Evolutionary conservation across 1,140 invertebrate species (phyloP), one percentile per base, ranked within the genome.

Genomic region (Helicoverpa armigera): DNA sequence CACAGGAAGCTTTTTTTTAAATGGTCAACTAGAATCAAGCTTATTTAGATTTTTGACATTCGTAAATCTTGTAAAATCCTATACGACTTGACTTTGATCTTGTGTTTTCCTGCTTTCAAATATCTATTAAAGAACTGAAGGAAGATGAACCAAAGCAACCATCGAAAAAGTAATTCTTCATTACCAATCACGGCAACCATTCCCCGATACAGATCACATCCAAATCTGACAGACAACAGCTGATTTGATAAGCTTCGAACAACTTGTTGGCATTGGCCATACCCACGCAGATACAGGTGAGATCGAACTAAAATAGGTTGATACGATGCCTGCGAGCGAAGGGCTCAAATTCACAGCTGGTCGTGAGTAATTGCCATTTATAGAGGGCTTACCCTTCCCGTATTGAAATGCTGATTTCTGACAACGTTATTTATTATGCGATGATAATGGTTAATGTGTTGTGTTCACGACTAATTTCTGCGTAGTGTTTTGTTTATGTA

Each of bases 271-370:
- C 43, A 18, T 23, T 67, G 63, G 63, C 50, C 43, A 50, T 67
- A n/a, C 63, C 63, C 43, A 65, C 63, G 43, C 16, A 67, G 63
- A 18, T 67, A 67, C 63, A 67, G 63, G 63, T 65, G 63, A 10
- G 58, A 18, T 29, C 56, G 43, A 9, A 50, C 43, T 67, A 67
- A 67, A 50, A 67, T 67, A 48, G 63, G 63, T 67, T 11, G 35
- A 18, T 12, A 11, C 16, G 63, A 18, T 18, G 35, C 63, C 63
- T 67, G 63, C 63, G 18, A 67, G 16, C 63, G 43, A 67, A 67
- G 63, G 43, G 16, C 3, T 67, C 31, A 48, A 43, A 67, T 67
- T 18, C 63, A 67, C 35, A 50, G 35, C 63, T 67, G 43, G 43
- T 65, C 48, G 43, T 50, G 43, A 67, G 35, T 67, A 67, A 67